These are phyloP conservation scores for Umimayanthus kanabou DNA, from an alignment of 92 coral and sea anemone species.

Conservation along the genomic window DNA sequence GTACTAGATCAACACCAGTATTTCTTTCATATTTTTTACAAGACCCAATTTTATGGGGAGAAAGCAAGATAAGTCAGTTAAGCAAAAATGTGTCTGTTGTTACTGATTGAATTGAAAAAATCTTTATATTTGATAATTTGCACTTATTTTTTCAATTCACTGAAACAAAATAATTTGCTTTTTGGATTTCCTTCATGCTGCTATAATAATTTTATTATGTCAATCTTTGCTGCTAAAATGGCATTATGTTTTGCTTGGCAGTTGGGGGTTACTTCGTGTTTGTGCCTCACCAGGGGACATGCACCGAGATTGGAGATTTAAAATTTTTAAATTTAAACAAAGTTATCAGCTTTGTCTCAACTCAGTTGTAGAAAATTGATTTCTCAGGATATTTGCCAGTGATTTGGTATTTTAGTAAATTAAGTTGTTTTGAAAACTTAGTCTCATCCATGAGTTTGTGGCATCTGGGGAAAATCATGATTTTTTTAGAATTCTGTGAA, in stretches of 20 bases:
- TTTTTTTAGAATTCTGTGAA: not conserved
- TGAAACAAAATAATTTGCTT: not conserved
- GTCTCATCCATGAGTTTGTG: not conserved
- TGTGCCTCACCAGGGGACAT: not conserved
- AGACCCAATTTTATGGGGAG: not conserved
- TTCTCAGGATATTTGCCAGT: constrained; percentile 5
- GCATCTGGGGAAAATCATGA: not conserved
- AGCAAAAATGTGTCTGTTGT: not conserved
- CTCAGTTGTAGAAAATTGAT: constrained; percentile 12
- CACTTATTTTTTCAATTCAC: not conserved
- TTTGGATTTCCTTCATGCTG: not conserved
- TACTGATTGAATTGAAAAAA: not conserved
- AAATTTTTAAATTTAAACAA: constrained; percentile 31
- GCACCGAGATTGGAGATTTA: constrained; percentile 18
- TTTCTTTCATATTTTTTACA: not conserved
- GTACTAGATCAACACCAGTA: not conserved
- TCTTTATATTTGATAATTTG: not conserved
- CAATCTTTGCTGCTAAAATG: not conserved
- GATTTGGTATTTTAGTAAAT: not conserved
- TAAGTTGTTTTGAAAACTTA: constrained; percentile 20
- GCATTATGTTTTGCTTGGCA: not conserved
- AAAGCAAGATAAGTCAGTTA: not conserved
- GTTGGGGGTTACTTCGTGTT: constrained; percentile 12
- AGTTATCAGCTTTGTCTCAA: constrained; percentile 25
- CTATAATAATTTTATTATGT: not conserved